Percentiles rank a stretch among this genome's conserved stretches.
Evolutionary conservation across 2,113 vertebrate genomes (phyloP).

Genomic region (Uria aalge): DNA sequence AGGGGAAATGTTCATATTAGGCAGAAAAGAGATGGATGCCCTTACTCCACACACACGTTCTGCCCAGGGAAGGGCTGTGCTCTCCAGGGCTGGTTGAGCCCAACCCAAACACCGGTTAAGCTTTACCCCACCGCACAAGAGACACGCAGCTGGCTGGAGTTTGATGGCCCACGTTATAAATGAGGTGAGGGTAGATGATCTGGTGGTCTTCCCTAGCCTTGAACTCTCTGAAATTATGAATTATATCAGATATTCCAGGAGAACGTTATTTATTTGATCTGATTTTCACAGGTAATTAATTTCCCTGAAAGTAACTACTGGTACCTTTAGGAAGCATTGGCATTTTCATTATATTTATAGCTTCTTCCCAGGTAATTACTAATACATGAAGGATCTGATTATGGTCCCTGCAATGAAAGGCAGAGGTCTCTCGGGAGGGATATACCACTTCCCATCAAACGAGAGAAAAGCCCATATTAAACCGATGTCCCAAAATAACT

Average conservation of each 20-base stretch:
- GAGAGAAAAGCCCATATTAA: background rate
- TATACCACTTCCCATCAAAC: background rate
- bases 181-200: background rate
- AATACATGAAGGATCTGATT: constrained; percentile 23
- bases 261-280: constrained; percentile 22
- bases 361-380: constrained; percentile 34
- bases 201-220: background rate
- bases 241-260: background rate
- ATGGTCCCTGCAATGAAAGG: background rate
- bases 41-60: accelerated
- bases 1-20: background rate
- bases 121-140: background rate
- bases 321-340: background rate
- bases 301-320: background rate
- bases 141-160: background rate
- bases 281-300: constrained; percentile 40
- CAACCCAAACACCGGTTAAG: background rate
- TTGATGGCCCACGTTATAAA: background rate
- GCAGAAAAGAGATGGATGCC: background rate
- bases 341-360: constrained; percentile 6
- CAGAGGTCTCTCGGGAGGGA: background rate
- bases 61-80: background rate
- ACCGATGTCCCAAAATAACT: background rate
- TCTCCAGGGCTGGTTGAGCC: background rate
- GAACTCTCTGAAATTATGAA: background rate